phyloP scores from a whole-genome alignment of 1,140 invertebrate genomes.

The Bursaphelenchus mucronatus region DNA sequence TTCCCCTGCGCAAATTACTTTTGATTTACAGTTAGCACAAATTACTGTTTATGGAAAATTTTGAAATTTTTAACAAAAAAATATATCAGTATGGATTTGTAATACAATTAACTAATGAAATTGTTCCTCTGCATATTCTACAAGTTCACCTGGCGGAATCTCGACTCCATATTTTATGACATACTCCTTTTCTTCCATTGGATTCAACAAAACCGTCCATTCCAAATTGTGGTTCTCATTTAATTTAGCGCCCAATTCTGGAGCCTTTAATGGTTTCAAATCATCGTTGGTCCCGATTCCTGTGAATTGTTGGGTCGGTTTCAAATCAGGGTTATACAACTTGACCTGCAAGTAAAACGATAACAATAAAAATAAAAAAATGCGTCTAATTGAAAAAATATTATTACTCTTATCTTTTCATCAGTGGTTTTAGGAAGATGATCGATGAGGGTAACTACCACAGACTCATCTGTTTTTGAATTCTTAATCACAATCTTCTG shows the following conservation, averaged over 20 bases:
- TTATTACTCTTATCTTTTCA: conserved; percentile 62
- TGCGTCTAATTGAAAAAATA: not conserved
- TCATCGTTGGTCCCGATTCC: conserved; percentile 16
- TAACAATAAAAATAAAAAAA: not conserved
- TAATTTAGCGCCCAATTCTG: conserved; percentile 39
- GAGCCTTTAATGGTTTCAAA: conserved; percentile 23
- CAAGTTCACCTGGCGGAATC: conserved; percentile 20
- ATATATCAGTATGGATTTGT: too few relatives aligned
- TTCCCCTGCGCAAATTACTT: too few relatives aligned
- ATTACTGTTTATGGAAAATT: too few relatives aligned
- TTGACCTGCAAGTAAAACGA: conserved; percentile 30
- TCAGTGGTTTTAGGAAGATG: conserved; percentile 61
- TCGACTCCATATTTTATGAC: conserved; percentile 35
- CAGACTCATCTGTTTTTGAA: conserved; percentile 51
- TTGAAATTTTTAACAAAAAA: too few relatives aligned
- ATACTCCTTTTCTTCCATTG: conserved; percentile 44
- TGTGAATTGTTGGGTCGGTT: conserved; percentile 1
- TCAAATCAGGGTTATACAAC: conserved; percentile 37
- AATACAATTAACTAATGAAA: too few relatives aligned
- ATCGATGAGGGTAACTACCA: conserved; percentile 60
- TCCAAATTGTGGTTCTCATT: conserved; percentile 61
- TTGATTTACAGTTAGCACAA: too few relatives aligned
- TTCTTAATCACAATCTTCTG: conserved; percentile 62
- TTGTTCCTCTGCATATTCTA: conserved; percentile 21
- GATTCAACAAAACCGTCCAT: conserved; percentile 57